Conservation (phyloP, 2,797 vertebrate species). For the Dendrocincla tyrannina region DNA sequence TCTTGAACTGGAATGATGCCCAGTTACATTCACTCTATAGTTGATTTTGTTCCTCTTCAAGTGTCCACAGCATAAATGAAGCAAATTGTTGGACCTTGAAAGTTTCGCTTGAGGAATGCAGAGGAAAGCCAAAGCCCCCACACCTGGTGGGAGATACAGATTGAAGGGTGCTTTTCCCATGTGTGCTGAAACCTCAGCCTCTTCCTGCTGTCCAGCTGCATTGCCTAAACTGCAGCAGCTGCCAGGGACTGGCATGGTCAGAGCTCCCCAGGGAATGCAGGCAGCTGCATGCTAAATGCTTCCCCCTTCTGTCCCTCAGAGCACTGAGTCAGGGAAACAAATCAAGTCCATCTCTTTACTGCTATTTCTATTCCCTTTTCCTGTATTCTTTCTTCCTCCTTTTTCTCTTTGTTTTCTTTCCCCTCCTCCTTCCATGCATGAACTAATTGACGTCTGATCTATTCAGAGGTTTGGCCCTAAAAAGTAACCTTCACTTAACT, state of each 20-base stretch:
- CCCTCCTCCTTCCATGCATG: conserved; percentile 15
- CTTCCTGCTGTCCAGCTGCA: not conserved
- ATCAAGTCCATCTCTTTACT: not conserved
- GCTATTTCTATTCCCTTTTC: not conserved
- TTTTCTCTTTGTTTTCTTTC: conserved; percentile 7
- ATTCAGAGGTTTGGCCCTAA: conserved; percentile 44
- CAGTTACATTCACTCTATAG: not conserved
- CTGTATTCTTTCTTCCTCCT: not conserved
- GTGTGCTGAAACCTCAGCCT: not conserved
- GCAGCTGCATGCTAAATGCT: not conserved
- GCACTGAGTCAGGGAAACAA: not conserved
- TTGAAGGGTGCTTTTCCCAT: not conserved
- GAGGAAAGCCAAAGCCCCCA: not conserved
- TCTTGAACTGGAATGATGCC: not conserved
- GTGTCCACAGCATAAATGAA: not conserved
- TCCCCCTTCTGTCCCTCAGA: not conserved
- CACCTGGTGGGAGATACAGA: not conserved
- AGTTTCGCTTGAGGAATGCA: accelerated
- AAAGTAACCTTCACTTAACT: conserved; percentile 72
- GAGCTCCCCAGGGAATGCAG: not conserved
- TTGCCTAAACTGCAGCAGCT: not conserved
- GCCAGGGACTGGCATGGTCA: not conserved
- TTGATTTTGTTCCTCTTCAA: not conserved
- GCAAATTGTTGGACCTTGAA: not conserved
- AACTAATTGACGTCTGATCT: conserved; percentile 44